Conservation (phyloP, 2,888 invertebrate genomes). For the Plagodis dolabraria region DNA sequence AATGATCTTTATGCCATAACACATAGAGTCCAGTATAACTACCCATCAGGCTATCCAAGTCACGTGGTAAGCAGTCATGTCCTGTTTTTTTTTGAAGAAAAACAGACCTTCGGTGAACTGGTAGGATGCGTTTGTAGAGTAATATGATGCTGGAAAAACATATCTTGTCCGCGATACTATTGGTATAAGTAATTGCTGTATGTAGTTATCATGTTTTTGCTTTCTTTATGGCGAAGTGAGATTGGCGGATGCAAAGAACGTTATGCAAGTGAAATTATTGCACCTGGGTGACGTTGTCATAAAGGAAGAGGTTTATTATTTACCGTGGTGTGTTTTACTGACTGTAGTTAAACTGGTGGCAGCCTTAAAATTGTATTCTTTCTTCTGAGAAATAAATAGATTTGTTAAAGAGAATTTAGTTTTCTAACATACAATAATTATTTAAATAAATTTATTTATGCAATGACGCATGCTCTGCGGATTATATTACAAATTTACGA, state of each 20-base stretch:
- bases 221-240: background rate
- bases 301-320: constrained; percentile 2
- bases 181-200: constrained; percentile 36
- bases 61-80: constrained; percentile 7
- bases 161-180: constrained; percentile 41
- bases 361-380: too few relatives aligned
- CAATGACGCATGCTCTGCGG: too few relatives aligned
- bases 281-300: background rate
- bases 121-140: constrained; percentile 53
- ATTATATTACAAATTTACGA: too few relatives aligned
- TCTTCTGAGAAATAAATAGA: too few relatives aligned
- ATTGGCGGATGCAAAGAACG: background rate
- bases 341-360: background rate
- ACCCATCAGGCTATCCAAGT: background rate
- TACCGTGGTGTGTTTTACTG: background rate
- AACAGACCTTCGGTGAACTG: constrained; percentile 53
- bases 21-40: background rate
- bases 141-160: constrained; percentile 46
- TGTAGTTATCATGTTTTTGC: constrained; percentile 1
- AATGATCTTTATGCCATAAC: constrained; percentile 3
- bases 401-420: too few relatives aligned
- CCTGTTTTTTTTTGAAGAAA: constrained; percentile 29
- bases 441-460: too few relatives aligned
- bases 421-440: too few relatives aligned
- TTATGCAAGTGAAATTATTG: background rate